Conservation (phyloP, 2,113 vertebrate genomes). For the Protobothrops flavoviridis region DNA sequence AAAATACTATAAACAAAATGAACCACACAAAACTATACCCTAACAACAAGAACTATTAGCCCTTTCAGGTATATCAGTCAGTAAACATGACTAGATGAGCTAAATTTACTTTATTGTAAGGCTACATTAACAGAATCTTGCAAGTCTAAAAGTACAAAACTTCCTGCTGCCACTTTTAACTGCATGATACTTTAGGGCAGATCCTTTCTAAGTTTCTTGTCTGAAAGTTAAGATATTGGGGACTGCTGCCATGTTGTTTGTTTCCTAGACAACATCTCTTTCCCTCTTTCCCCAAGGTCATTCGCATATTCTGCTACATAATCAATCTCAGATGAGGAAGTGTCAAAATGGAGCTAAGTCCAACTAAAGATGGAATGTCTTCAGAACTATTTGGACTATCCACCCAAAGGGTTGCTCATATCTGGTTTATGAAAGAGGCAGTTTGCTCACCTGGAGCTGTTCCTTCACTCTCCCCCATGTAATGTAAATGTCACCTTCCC, state of each 20-base stretch:
- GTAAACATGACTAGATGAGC: not conserved
- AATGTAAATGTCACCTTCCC: not conserved
- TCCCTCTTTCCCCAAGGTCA: not conserved
- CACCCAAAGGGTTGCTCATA: not conserved
- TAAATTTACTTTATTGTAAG: not conserved
- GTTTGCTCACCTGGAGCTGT: not conserved
- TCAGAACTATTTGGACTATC: not conserved
- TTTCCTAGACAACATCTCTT: not conserved
- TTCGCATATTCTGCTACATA: not conserved
- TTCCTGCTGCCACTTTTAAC: not conserved
- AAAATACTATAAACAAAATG: not conserved
- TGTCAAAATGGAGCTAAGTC: not conserved
- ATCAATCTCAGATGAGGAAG: not conserved
- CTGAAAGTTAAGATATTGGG: not conserved
- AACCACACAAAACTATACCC: not conserved
- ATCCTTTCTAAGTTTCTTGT: not conserved
- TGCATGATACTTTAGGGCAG: not conserved
- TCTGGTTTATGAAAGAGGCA: not conserved
- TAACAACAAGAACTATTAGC: not conserved
- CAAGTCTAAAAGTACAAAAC: not conserved
- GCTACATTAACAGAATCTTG: not conserved
- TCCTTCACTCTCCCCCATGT: not conserved
- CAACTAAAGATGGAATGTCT: not conserved
- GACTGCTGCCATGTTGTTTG: not conserved
- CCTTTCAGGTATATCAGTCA: not conserved